Evolutionary conservation across 2,113 vertebrate genomes (phyloP), one percentile per base, ranked within the genome.

Genomic region (Machaerirhynchus nigripectus): DNA sequence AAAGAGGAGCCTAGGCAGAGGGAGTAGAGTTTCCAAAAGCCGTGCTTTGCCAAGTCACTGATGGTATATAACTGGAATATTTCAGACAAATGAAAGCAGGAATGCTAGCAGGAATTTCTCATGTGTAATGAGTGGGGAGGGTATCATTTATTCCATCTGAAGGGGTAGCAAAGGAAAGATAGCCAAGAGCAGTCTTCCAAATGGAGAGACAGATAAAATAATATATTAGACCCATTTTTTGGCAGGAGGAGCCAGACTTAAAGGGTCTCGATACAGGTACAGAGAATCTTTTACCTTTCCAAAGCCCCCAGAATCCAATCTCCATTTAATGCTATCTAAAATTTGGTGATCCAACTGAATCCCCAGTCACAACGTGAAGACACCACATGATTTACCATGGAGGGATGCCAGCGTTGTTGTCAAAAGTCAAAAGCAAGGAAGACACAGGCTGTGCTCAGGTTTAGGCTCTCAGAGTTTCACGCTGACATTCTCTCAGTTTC

Each of bases 71-170:
- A 91, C 28, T 50, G 70, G 74, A 83, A 77, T 93, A 95, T 95
- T 90, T 95, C 80, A 87, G 61, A 33, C 46, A 80, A 95, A 91
- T 31, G 67, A 94, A 91, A 94, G 75, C 57, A 91, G 71, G 83
- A 95, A 73, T 0, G 1, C 77, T 28, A 71, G 53, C 2, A 3
- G 77, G 84, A 82, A 85, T 94, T 87, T 80, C 10, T 27, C 12
- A 5, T 49, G 31, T 68, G n/a, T 2, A 73, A 31, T 3, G 23
- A 93, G 28, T 2, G 7, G 19, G 44, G 52, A 89, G 40, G 60
- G 65, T 31, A 35, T 50, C 8, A 14, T 57, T 11, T 91, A 52
- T 73, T 93, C 79, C 27, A 4, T 73, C 59, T 91, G 82, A 87
- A 93, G 42, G 82, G 87, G 78, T n/a, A 83, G 87, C 50, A 76